phyloP scores from a whole-genome alignment of 2,113 vertebrate species.

The Catharus bicknelli region DNA sequence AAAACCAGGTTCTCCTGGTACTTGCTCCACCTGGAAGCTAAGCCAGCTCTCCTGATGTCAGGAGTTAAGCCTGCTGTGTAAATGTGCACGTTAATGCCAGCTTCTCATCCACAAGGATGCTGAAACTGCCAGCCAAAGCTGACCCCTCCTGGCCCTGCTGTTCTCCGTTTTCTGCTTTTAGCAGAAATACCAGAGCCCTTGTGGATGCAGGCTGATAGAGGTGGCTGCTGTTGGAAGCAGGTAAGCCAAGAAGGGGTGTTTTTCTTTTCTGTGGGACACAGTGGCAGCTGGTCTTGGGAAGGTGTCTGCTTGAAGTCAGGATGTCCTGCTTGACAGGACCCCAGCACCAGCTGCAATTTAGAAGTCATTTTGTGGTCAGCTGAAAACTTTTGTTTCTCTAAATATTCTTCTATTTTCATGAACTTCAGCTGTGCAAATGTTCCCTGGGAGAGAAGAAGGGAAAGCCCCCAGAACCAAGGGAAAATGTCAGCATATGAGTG shows the following conservation, averaged over 20 bases:
- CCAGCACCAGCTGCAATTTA: neutral
- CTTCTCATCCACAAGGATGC: neutral
- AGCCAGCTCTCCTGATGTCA: neutral
- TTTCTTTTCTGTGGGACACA: neutral
- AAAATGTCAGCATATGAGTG: neutral
- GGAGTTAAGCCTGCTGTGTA: neutral
- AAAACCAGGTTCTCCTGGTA: neutral
- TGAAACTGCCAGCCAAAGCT: neutral
- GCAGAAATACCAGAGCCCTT: neutral
- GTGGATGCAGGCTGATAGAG: fast-evolving
- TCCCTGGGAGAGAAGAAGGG: neutral
- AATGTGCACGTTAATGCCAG: neutral
- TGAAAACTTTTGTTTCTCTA: neutral
- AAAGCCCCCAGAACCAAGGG: neutral
- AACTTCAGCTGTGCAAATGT: neutral
- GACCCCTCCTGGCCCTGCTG: neutral
- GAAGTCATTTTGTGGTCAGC: neutral
- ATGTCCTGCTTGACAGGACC: neutral
- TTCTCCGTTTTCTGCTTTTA: neutral
- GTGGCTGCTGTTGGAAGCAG: fast-evolving
- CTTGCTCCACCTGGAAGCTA: neutral
- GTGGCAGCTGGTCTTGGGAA: neutral
- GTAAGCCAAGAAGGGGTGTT: neutral
- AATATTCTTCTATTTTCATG: neutral
- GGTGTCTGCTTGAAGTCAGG: neutral